Conservation (phyloP, 37 sponge, comb jelly and placozoan genomes). For the Haliclona indistincta region DNA sequence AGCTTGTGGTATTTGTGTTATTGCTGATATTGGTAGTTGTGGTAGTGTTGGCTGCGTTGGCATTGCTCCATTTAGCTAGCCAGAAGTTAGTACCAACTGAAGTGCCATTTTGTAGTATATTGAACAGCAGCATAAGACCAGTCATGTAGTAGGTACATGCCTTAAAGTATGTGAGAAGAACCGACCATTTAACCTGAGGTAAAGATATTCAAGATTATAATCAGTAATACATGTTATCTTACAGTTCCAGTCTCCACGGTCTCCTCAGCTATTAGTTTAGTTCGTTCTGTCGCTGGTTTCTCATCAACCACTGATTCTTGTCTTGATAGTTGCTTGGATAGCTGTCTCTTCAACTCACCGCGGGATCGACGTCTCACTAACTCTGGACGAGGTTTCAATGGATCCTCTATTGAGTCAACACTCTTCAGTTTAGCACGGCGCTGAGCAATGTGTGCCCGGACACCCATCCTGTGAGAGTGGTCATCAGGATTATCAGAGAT, state of each 20-base stretch:
- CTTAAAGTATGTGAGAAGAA: slow-evolving; percentile 51
- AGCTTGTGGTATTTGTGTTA: too few relatives aligned
- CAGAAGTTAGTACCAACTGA: slow-evolving; percentile 75
- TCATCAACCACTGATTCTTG: not conserved
- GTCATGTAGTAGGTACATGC: slow-evolving; percentile 32
- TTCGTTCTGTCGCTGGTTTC: slow-evolving; percentile 12
- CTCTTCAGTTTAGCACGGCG: too few relatives aligned
- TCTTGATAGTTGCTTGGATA: slow-evolving; percentile 37
- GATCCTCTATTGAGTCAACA: too few relatives aligned
- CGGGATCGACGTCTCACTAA: slow-evolving; percentile 9
- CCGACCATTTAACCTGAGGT: too few relatives aligned
- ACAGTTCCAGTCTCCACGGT: slow-evolving; percentile 79
- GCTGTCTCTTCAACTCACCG: slow-evolving; percentile 36
- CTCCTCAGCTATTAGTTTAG: slow-evolving; percentile 68
- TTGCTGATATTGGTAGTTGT: too few relatives aligned
- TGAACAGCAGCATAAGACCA: slow-evolving; percentile 41
- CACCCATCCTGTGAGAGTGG: not conserved
- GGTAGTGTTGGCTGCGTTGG: too few relatives aligned
- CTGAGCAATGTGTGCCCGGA: not conserved
- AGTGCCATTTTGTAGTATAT: slow-evolving; percentile 25
- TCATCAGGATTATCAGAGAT: slow-evolving; percentile 3
- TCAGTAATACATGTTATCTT: too few relatives aligned
- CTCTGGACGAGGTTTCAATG: slow-evolving; percentile 1
- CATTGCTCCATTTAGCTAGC: slow-evolving; percentile 94
- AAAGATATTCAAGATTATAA: too few relatives aligned